Base-by-base conservation (phyloP, 2,888 invertebrate species). In the Campoplex nolae region DNA sequence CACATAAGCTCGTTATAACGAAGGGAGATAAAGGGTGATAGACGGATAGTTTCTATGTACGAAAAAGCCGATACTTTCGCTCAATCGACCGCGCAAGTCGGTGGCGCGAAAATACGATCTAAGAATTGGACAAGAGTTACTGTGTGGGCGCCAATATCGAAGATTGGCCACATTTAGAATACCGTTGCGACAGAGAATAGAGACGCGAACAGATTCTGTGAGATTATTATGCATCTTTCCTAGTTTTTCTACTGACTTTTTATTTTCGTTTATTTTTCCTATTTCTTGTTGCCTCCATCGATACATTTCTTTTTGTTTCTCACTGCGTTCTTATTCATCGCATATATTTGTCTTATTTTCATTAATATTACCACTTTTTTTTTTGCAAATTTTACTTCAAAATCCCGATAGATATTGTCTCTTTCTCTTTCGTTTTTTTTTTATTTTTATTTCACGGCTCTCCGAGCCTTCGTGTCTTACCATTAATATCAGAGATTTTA, bases 91-190 rank as follows among this genome's bases (percentile, higher is more conserved):
- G 75, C 80, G 73, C 70, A 86, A 32, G 62, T 88, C 88, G 89
- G 89, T 75, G 87, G 38, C 78, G 87, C 51, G 70, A 84, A 84
- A 74, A 88, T 89, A 87, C 91, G 92, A 91, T 90, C 91, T 93
- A 94, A 93, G 91, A 94, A 94, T 92, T 94, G 94, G 94, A 94
- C 94, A 94, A 94, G 94, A 94, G 93, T 94, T 93, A 94, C 94
- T 94, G 94, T 94, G 94, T 93, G 94, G 94, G 94, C 93, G 93
- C 93, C 94, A 93, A 93, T 90, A 76, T 67, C 90, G 90, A 89
- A 92, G 91, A 89, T 88, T 94, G 93, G 93, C 93, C 91, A 93
- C 91, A 90, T 92, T 91, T 92, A 90, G 77, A 85, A 83, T 85
- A 76, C 83, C 83, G 71, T 87, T 85, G 82, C 87, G 87, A 85